Evolutionary conservation across 1,140 invertebrate species (phyloP).

Genomic region (Drosophila jambulina): DNA sequence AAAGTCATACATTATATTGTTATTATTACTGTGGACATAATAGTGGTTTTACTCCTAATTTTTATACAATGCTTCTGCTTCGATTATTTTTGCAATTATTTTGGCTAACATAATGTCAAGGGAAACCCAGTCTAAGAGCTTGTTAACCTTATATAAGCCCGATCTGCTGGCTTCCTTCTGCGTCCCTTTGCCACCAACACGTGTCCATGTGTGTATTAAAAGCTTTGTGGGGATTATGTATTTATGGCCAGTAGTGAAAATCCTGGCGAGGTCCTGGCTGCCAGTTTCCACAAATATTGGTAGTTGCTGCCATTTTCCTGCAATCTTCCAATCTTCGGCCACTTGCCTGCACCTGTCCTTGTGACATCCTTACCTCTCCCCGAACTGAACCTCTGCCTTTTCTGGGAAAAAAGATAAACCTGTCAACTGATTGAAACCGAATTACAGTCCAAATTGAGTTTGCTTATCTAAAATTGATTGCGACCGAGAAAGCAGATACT

Average conservation of each 20-base stretch:
- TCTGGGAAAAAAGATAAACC: constrained; percentile 15
- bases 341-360: neutral
- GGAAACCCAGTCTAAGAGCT: neutral
- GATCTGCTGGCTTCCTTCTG: too few species aligned
- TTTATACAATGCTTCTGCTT: too few species aligned
- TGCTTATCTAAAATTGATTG: constrained; percentile 30
- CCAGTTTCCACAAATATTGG: constrained; percentile 27
- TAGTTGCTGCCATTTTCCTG: constrained; percentile 29
- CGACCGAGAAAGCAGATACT: neutral
- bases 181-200: too few species aligned
- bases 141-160: constrained; percentile 30
- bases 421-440: constrained; percentile 12
- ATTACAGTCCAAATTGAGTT: constrained; percentile 33
- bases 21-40: neutral
- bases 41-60: neutral
- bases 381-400: too few species aligned
- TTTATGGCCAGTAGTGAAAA: constrained; percentile 36
- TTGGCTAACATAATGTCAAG: neutral
- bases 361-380: neutral
- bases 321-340: too few species aligned
- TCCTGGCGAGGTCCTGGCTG: constrained; percentile 13
- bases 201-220: constrained; percentile 10
- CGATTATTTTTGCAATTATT: neutral
- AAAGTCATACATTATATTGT: neutral
- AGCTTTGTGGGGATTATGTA: constrained; percentile 43